These are phyloP conservation scores for Pterocles gutturalis DNA, from an alignment of 2,113 vertebrate species.

Conservation along the genomic window DNA sequence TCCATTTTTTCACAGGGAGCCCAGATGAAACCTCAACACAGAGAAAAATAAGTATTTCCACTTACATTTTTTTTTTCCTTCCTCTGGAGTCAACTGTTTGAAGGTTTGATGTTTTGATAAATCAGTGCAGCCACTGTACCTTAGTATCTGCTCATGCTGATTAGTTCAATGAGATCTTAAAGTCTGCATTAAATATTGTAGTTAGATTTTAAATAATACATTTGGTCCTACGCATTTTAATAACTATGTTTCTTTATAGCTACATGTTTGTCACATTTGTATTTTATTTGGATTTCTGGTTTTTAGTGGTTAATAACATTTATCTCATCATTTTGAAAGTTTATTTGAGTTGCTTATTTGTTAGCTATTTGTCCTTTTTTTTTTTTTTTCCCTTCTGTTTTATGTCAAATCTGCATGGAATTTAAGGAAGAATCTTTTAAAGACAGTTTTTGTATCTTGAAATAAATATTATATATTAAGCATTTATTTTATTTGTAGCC, in stretches of 20 bases:
- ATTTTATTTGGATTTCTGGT: background rate
- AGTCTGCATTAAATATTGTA: background rate
- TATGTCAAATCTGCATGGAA: background rate
- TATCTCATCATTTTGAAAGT: background rate
- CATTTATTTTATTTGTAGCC: conserved; percentile 7
- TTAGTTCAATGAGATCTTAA: conserved; percentile 2
- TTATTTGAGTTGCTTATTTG: background rate
- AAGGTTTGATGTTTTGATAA: conserved; percentile 46
- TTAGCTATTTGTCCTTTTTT: background rate
- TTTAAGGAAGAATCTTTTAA: background rate
- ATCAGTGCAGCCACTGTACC: background rate
- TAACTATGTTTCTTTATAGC: background rate
- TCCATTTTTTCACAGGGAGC: conserved; percentile 50
- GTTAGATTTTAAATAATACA: background rate
- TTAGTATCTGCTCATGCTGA: background rate
- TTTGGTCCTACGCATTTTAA: background rate
- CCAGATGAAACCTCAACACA: conserved; percentile 34
- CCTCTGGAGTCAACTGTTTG: background rate
- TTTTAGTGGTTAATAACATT: background rate
- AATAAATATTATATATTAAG: background rate
- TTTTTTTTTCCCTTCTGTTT: background rate
- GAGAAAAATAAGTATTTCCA: conserved; percentile 31
- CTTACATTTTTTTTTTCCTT: background rate
- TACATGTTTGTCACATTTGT: background rate
- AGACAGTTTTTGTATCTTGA: background rate